These are phyloP conservation scores for Campylorhamphus procurvoides DNA, from an alignment of 2,113 vertebrate species.

Conservation along the genomic window DNA sequence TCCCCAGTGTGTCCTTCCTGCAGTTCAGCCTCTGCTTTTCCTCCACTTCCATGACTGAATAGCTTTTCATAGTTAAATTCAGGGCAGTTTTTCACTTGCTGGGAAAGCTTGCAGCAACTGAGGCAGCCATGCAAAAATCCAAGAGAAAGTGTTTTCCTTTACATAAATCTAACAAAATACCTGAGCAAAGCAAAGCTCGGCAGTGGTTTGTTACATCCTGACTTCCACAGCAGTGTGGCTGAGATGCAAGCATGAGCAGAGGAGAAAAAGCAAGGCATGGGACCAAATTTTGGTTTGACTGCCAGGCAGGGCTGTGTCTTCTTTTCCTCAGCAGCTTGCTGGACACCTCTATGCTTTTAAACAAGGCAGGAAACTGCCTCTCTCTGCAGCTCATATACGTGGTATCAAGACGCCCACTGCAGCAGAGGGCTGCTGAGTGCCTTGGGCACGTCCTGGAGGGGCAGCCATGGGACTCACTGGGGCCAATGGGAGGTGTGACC, in stretches of 20 bases:
- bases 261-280: not conserved
- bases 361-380: not conserved
- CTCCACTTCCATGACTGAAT: not conserved
- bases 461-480: accelerated
- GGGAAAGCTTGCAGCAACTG: not conserved
- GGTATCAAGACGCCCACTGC: accelerated
- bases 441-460: accelerated
- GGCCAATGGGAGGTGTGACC: accelerated
- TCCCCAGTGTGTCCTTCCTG: not conserved
- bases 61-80: not conserved
- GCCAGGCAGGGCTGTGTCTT: not conserved
- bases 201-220: not conserved
- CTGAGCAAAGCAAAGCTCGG: not conserved
- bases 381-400: accelerated
- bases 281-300: not conserved
- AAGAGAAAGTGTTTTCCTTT: not conserved
- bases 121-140: not conserved
- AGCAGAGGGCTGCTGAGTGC: not conserved
- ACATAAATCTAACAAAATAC: not conserved
- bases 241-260: not conserved
- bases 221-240: accelerated
- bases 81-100: not conserved
- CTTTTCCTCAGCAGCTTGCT: accelerated
- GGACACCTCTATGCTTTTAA: not conserved
- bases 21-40: not conserved